Conservation (phyloP, 2,888 invertebrate species). For the Chalcosyrphus nemorum region DNA sequence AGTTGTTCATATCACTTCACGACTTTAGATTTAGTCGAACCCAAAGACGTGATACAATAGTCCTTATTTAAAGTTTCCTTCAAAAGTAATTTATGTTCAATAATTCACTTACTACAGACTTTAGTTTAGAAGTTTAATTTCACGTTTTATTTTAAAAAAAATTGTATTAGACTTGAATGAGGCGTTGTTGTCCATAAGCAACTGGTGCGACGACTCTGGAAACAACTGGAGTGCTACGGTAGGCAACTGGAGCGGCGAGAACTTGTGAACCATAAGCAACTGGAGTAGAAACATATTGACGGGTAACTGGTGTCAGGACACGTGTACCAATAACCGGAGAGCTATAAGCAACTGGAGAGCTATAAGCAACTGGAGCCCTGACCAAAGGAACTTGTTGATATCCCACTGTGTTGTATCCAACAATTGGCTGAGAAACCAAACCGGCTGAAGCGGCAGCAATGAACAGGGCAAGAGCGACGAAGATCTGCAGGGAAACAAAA, state of each 20-base stretch:
- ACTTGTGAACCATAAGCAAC: background rate
- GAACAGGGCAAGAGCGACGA: background rate
- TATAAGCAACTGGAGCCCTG: background rate
- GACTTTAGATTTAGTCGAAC: too few relatives aligned
- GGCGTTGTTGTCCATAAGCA: background rate
- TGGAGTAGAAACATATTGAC: background rate
- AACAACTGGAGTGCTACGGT: background rate
- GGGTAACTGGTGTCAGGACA: background rate
- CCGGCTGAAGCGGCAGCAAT: constrained; percentile 18
- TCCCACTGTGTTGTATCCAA: background rate
- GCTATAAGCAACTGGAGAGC: background rate
- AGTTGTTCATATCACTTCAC: too few relatives aligned
- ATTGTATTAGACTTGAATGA: background rate
- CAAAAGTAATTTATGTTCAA: too few relatives aligned
- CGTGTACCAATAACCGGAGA: background rate
- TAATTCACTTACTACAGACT: too few relatives aligned
- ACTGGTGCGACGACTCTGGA: background rate
- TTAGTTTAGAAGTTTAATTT: background rate
- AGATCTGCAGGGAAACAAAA: background rate
- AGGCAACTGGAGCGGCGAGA: background rate
- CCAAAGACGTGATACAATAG: too few relatives aligned
- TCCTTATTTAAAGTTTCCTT: too few relatives aligned
- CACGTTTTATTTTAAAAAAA: background rate
- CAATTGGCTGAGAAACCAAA: background rate
- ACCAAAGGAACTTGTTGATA: background rate